Evolutionary conservation across 2,113 vertebrate genomes (phyloP).

Genomic region (Excalfactoria chinensis): DNA sequence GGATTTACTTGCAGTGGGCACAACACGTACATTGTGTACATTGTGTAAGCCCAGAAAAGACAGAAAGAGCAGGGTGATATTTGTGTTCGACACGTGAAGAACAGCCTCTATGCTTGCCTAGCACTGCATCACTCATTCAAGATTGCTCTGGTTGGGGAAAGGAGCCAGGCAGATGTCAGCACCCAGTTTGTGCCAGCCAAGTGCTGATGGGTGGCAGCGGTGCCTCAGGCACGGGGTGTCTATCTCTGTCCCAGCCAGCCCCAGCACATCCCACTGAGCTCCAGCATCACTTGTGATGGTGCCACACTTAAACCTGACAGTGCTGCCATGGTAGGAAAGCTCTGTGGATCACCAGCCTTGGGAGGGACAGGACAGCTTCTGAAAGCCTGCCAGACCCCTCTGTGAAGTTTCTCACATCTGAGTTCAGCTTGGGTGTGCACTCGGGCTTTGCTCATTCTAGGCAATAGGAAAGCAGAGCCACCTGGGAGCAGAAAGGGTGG

Average conservation of each 20-base stretch:
- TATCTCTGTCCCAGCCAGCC: not conserved
- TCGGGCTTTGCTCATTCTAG: not conserved
- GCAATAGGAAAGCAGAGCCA: not conserved
- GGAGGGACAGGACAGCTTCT: not conserved
- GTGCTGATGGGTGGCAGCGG: not conserved
- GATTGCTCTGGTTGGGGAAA: not conserved
- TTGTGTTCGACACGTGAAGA: rapidly evolving
- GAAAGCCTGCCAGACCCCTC: not conserved
- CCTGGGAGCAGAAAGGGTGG: not conserved
- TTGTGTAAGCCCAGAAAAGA: not conserved
- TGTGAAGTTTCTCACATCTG: not conserved
- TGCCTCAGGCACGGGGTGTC: not conserved
- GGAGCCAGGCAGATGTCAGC: rapidly evolving
- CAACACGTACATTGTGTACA: no score
- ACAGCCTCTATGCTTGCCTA: not conserved
- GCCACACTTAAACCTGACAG: not conserved
- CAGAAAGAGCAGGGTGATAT: not conserved
- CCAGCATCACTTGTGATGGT: rapidly evolving
- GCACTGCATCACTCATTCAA: not conserved
- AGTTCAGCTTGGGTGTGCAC: not conserved
- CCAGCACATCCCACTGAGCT: not conserved
- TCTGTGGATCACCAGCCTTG: rapidly evolving
- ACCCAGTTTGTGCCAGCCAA: rapidly evolving
- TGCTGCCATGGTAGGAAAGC: not conserved
- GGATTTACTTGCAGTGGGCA: not conserved